Percentiles rank a stretch among this genome's conserved stretches.
Conservation (phyloP, 2,888 invertebrate species). For the Epinotia nisella region DNA sequence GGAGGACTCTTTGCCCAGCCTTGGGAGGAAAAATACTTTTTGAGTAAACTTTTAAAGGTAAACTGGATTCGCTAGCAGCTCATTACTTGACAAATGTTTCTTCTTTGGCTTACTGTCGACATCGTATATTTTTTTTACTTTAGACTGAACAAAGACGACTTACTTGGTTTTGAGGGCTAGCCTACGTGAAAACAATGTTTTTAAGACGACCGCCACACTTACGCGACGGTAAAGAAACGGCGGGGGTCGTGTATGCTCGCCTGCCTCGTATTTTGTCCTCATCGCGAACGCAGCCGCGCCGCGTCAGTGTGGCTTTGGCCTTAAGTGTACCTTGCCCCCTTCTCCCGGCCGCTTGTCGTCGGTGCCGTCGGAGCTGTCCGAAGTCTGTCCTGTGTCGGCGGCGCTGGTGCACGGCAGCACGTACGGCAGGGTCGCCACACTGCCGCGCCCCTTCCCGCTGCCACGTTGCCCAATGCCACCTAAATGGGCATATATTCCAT, state of each 20-base stretch:
- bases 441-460: constrained; percentile 76
- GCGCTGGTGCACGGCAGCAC: constrained; percentile 77
- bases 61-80: constrained; percentile 39
- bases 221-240: not conserved
- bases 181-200: constrained; percentile 6
- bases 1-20: constrained; percentile 81
- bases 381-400: constrained; percentile 75
- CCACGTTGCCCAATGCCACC: constrained; percentile 72
- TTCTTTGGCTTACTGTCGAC: constrained; percentile 33
- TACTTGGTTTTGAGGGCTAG: constrained; percentile 27
- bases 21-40: constrained; percentile 61
- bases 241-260: too few relatives aligned
- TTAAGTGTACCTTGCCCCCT: constrained; percentile 71
- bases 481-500: constrained; percentile 38
- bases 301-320: constrained; percentile 1
- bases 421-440: constrained; percentile 75
- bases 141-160: constrained; percentile 29
- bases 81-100: constrained; percentile 44
- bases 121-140: constrained; percentile 13
- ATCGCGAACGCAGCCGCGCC: not conserved
- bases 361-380: constrained; percentile 77
- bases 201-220: constrained; percentile 1
- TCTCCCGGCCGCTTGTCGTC: constrained; percentile 73
- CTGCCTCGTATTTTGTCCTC: too few relatives aligned
- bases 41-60: constrained; percentile 46